A percentile compares a stretch with the other conserved stretches of the same genome.
These are phyloP conservation scores for Edolisoma coerulescens DNA, from an alignment of 2,113 vertebrate genomes.

Conservation along the genomic window DNA sequence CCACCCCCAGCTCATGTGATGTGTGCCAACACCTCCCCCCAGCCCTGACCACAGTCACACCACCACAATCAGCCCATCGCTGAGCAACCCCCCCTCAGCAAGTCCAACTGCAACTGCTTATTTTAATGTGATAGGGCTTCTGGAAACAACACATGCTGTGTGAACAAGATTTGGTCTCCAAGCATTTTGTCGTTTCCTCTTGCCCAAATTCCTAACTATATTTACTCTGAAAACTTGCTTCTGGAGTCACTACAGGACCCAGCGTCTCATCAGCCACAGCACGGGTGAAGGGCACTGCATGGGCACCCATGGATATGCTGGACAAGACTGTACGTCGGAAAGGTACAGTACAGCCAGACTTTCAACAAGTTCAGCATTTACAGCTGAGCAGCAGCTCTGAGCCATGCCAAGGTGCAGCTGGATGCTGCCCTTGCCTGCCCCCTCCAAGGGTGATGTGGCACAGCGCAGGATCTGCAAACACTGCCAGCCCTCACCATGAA, in stretches of 20 bases:
- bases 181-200: neutral
- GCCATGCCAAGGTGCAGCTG: neutral
- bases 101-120: neutral
- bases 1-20: neutral
- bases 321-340: neutral
- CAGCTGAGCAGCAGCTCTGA: neutral
- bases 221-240: neutral
- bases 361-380: neutral
- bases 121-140: neutral
- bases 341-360: neutral
- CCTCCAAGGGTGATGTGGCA: neutral
- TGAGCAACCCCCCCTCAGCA: rapidly evolving
- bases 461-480: neutral
- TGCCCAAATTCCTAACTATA: neutral
- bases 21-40: neutral
- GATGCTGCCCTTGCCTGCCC: neutral
- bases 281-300: neutral
- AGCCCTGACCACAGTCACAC: neutral
- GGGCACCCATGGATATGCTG: rapidly evolving
- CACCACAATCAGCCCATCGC: neutral
- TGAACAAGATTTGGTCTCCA: neutral
- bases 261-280: neutral
- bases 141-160: neutral
- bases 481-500: neutral
- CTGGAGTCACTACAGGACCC: neutral